phyloP scores from a whole-genome alignment of 2,113 vertebrate species.

The Trichomycterus rosablanca region DNA sequence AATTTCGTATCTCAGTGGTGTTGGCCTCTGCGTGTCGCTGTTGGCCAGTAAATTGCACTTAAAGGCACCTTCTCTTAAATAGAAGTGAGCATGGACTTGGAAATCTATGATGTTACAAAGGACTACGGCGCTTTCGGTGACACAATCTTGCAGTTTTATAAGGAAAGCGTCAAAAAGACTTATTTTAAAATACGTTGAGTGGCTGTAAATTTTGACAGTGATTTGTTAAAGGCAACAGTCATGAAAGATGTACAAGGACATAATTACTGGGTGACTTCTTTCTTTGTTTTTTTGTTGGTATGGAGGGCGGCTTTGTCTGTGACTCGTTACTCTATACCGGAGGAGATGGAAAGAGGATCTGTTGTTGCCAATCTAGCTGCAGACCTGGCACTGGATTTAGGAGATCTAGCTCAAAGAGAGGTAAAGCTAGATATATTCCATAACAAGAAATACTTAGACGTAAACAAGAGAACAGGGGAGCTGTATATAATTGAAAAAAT shows the following conservation, averaged over 20 bases:
- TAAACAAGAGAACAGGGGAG: conserved; percentile 64
- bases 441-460: conserved; percentile 61
- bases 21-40: conserved; percentile 11
- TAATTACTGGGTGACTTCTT: conserved; percentile 23
- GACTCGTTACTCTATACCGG: conserved; percentile 66
- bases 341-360: conserved; percentile 66
- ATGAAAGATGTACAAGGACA: conserved; percentile 3
- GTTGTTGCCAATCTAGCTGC: conserved; percentile 65
- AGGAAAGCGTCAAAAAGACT: no score
- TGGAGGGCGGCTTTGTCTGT: conserved; percentile 60
- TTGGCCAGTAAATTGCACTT: background rate
- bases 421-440: conserved; percentile 64
- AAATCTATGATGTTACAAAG: background rate
- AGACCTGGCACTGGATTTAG: conserved; percentile 61
- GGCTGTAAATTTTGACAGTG: background rate
- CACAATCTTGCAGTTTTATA: background rate
- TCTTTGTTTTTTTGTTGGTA: conserved; percentile 56
- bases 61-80: background rate
- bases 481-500: conserved; percentile 64
- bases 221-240: background rate
- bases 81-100: background rate
- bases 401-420: conserved; percentile 56
- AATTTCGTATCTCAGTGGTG: no score
- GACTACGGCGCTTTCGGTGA: background rate
- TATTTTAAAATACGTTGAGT: background rate